Base-by-base conservation (phyloP, 2,888 invertebrate genomes). In the Tachina fera region DNA sequence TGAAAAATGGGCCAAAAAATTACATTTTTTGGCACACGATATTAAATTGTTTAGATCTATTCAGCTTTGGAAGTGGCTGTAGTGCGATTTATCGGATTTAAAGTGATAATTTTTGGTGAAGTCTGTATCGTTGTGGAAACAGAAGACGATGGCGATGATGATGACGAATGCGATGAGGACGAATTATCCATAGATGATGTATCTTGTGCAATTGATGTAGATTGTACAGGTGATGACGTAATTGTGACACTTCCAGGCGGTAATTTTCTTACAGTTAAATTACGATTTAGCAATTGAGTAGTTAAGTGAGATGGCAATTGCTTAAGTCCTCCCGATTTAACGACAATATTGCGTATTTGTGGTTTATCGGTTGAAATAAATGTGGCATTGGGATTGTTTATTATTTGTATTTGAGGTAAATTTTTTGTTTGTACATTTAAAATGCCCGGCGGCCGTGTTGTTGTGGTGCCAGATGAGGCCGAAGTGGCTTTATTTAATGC, bases 221-320 rank as follows among this genome's bases (percentile, higher is more conserved):
- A 13, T 41, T 53, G 83, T 78, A 86, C 65, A 39, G 87, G 87
- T 9, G 88, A 87, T 14, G 86, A 84, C 14, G 88, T 72, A 65
- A 88, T 79, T 74, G 87, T 82, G 68, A 87, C 41, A 87, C 87
- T 53, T 72, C 88, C 19, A 79, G 87, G 47, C 1, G 91, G 89
- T 58, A 91, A 85, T 83, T 91, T 91, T 11, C 90, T 89, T 4
- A 91, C 90, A 14, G 91, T 91, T 39, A 91, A 72, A 87, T 90
- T 91, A 9, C 90, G 89, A 88, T 91, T 91, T 11, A 91, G 65
- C 41, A 91, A 70, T 74, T 89, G 88, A 8, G 87, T 87, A 58
- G 88, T 89, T 22, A 90, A 72, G 53, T 89, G 89, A 9, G 88
- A 76, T 1, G 90, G 89, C 19, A 90, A 84, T 70, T 89, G 89